phyloP scores from a whole-genome alignment of 1,140 invertebrate genomes.

The Ceratosolen solmsi region DNA sequence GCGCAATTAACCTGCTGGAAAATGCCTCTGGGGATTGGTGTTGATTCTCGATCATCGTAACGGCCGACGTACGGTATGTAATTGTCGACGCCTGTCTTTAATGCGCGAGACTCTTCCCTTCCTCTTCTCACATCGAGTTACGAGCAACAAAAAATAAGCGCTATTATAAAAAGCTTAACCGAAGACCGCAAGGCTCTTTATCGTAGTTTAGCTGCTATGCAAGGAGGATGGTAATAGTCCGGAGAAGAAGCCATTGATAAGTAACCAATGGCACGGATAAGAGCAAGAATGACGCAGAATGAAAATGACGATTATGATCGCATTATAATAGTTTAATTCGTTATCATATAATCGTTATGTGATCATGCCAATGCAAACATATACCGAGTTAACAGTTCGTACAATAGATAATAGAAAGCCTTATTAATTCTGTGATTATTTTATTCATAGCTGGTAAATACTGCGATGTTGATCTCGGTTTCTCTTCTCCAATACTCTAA shows the following conservation, averaged over 20 bases:
- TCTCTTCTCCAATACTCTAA: background rate
- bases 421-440: background rate
- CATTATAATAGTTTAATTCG: background rate
- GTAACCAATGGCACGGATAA: background rate
- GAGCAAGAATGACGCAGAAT: background rate
- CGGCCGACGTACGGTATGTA: background rate
- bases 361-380: too few species aligned
- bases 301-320: background rate
- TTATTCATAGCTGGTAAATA: background rate
- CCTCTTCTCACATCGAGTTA: background rate
- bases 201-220: background rate
- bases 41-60: constrained; percentile 1
- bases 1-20: background rate
- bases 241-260: background rate
- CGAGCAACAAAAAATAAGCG: background rate
- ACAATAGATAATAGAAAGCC: background rate
- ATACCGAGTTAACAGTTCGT: background rate
- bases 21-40: background rate
- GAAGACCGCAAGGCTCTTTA: background rate
- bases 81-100: background rate
- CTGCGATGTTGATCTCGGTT: background rate
- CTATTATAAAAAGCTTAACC: background rate
- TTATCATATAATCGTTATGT: background rate
- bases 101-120: background rate
- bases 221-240: background rate